Percentiles rank a stretch among this genome's conserved stretches.
phyloP scores from a whole-genome alignment of 2,888 invertebrate species.

The Gastrophysa polygoni region DNA sequence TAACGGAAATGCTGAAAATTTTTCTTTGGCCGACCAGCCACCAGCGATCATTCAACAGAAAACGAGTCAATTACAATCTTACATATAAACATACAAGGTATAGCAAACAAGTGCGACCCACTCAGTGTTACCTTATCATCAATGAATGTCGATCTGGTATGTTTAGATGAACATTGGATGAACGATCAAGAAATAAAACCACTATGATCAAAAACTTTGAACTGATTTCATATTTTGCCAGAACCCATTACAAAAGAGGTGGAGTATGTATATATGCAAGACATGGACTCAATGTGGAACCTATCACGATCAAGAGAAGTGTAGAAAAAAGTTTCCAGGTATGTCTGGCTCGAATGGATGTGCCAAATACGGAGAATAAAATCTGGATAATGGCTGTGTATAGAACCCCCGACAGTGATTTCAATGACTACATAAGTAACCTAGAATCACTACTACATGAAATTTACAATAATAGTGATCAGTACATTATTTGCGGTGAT shows the following conservation, averaged over 20 bases:
- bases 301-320: background rate
- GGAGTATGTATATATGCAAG: slow-evolving; percentile 16
- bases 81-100: slow-evolving; percentile 8
- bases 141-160: slow-evolving; percentile 1
- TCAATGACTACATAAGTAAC: too few species aligned
- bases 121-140: slow-evolving; percentile 6
- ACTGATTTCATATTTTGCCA: too few species aligned
- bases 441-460: too few species aligned
- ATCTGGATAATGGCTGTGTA: too few species aligned
- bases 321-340: too few species aligned
- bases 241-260: slow-evolving; percentile 9
- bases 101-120: background rate
- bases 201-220: too few species aligned
- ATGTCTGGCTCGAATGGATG: too few species aligned
- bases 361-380: too few species aligned
- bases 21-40: background rate
- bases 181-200: background rate
- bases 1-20: background rate
- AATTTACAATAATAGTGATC: too few species aligned
- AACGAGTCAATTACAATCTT: slow-evolving; percentile 6
- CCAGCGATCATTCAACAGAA: slow-evolving; percentile 3
- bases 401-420: too few species aligned
- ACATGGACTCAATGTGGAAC: background rate
- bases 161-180: slow-evolving; percentile 11
- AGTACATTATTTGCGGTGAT: too few species aligned